phyloP scores from a whole-genome alignment of 1,140 invertebrate genomes.

The Drosophila saltans region DNA sequence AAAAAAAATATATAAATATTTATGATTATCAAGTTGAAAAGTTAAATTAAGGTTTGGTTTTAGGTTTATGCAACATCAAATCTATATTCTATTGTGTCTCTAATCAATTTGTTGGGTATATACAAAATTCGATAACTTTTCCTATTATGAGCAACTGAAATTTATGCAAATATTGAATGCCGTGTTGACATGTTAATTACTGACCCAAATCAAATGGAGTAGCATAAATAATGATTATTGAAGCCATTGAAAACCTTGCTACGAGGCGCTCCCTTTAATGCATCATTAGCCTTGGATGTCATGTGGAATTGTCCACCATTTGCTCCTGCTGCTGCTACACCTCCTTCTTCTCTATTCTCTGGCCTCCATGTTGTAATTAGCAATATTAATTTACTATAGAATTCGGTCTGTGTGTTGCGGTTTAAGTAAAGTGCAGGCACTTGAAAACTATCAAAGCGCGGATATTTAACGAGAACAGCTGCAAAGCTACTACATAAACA shows the following conservation, averaged over 20 bases:
- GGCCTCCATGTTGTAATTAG: constrained; percentile 45
- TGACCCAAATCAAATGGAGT: constrained; percentile 25
- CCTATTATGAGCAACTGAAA: neutral
- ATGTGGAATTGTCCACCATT: neutral
- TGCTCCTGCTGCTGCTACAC: neutral
- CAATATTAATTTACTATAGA: constrained; percentile 58
- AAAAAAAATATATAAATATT: no score
- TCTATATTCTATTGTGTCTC: no score
- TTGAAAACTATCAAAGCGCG: constrained; percentile 29
- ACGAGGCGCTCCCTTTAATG: neutral
- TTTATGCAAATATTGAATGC: constrained; percentile 26
- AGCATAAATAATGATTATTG: constrained; percentile 31
- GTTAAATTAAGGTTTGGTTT: no score
- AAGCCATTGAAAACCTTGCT: neutral
- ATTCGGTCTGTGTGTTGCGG: constrained; percentile 40
- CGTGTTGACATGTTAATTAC: constrained; percentile 40
- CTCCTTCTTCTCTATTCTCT: neutral
- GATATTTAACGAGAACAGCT: constrained; percentile 16
- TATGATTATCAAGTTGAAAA: no score
- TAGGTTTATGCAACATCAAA: no score
- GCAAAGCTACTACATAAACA: constrained; percentile 1
- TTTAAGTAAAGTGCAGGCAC: constrained; percentile 17
- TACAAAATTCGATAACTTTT: neutral
- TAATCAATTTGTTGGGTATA: neutral
- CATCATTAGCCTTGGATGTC: neutral